A percentile compares a stretch with the other conserved stretches of the same genome.
These are phyloP conservation scores for Oplegnathus fasciatus DNA, from an alignment of 2,113 vertebrate species.

Conservation along the genomic window DNA sequence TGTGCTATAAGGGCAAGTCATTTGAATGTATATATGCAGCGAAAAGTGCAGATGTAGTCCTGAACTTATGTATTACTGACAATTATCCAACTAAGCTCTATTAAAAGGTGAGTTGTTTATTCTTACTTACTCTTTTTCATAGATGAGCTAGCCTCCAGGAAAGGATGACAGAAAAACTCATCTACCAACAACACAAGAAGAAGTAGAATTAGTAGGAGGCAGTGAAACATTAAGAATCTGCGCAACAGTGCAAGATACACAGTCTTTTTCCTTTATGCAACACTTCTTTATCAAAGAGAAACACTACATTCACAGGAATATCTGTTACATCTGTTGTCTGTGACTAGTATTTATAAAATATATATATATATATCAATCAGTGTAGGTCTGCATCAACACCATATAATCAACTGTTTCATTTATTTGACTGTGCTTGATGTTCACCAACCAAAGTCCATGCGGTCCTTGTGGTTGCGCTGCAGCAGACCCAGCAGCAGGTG, in stretches of 20 bases:
- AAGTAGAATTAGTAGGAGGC: neutral
- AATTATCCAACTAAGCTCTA: neutral
- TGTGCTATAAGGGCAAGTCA: neutral
- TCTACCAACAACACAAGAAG: slow-evolving; percentile 79
- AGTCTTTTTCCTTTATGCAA: neutral
- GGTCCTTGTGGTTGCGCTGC: slow-evolving; percentile 94
- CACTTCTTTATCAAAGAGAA: neutral
- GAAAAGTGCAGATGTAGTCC: neutral
- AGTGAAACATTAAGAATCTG: neutral
- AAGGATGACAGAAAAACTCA: slow-evolving; percentile 95
- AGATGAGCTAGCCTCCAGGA: slow-evolving; percentile 92
- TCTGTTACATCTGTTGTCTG: neutral
- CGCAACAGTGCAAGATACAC: neutral
- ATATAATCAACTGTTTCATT: neutral
- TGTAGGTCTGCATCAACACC: neutral
- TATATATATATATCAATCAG: neutral
- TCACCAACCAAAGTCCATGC: slow-evolving; percentile 95
- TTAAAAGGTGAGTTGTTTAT: neutral
- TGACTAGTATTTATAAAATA: neutral
- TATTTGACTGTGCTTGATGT: neutral
- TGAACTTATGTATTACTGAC: neutral
- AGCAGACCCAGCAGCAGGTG: slow-evolving; percentile 93
- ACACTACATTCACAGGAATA: neutral
- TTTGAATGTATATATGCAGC: no score
- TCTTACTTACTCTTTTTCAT: slow-evolving; percentile 95